Base-by-base conservation (phyloP, 2,797 vertebrate genomes). In the Sebastes vulpes region DNA sequence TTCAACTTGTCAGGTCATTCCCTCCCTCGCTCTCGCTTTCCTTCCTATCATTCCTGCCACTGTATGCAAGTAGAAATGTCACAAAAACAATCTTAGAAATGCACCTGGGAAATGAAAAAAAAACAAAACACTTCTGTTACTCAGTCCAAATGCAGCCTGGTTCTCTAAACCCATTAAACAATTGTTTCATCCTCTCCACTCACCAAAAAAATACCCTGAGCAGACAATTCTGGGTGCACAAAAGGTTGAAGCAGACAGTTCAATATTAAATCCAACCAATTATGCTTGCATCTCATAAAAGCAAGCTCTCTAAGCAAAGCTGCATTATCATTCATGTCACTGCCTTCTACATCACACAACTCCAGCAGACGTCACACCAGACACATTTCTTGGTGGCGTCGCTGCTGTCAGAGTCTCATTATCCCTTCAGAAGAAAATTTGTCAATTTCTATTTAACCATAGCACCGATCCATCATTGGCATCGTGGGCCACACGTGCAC, bases 321-420 rank as follows among this genome's bases (percentile, higher is more conserved):
- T 23, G 60, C 79, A 74, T 84, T 69, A 71, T 84, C 61, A 90
- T 83, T 88, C 81, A 84, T 73, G 77, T 81, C 85, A 86, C 71
- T 48, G 18, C 54, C 2, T 8, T 64, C 75, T 60, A 72, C 79
- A 71, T 86, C 60, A 54, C 85, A 57, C 86, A 60, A 46, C 64
- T 69, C 66, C 50, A 65, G 66, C 63, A 53, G 64, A 78, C 29
- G 48, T 83, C 84, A 69, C 56, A 52, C 46, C 35, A 64, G 28
- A 66, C 59, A 69, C 69, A 60, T 57, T 83, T 48, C 2, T 75
- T 46, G 28, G 75, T 57, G 23, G 59, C 58, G 58, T 65, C 46
- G 6, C 23, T 73, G 32, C 53, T 61, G 35, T 71, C 29, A 58
- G 29, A 69, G 59, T 57, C 69, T 83, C 54, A 73, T 76, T 66